A percentile compares a stretch with the other conserved stretches of the same genome.
Evolutionary conservation across 1,140 invertebrate species (phyloP).

Genomic region (Pteromalus puparum): DNA sequence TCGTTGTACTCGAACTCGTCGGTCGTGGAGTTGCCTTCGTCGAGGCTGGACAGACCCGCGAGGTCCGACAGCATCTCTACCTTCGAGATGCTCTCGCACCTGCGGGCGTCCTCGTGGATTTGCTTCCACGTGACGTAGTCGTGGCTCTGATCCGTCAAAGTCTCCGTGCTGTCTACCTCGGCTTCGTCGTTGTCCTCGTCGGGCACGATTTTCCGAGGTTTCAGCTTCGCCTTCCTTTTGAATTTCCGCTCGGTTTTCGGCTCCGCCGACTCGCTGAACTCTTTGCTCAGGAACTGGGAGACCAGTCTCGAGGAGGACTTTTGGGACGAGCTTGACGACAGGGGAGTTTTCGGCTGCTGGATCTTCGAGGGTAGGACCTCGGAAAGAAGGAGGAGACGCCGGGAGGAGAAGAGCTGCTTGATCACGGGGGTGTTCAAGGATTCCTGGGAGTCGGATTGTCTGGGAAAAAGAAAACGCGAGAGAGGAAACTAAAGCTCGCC

Average conservation of each 20-base stretch:
- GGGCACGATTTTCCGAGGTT: neutral
- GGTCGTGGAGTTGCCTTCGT: conserved; percentile 13
- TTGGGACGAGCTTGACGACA: conserved; percentile 9
- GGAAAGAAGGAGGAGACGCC: conserved; percentile 28
- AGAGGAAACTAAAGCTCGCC: neutral
- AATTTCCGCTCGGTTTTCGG: neutral
- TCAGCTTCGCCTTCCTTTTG: neutral
- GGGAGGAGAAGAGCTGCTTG: conserved; percentile 31
- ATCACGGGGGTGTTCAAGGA: conserved; percentile 19
- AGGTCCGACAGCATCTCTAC: conserved; percentile 8
- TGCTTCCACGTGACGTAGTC: conserved; percentile 67
- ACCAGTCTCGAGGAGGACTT: neutral
- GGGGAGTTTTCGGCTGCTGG: neutral
- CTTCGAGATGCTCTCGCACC: conserved; percentile 14
- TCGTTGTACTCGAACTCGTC: conserved; percentile 29
- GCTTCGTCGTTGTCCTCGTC: neutral
- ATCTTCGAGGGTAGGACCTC: conserved; percentile 41
- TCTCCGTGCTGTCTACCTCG: neutral
- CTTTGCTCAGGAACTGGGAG: conserved; percentile 10
- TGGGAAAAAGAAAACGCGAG: neutral
- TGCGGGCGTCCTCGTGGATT: conserved; percentile 52
- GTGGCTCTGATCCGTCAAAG: neutral
- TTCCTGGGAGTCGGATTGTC: conserved; percentile 15
- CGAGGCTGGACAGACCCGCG: conserved; percentile 9
- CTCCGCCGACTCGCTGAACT: neutral